phyloP scores from a whole-genome alignment of 1,140 invertebrate genomes.

The Andricus grossulariae region DNA sequence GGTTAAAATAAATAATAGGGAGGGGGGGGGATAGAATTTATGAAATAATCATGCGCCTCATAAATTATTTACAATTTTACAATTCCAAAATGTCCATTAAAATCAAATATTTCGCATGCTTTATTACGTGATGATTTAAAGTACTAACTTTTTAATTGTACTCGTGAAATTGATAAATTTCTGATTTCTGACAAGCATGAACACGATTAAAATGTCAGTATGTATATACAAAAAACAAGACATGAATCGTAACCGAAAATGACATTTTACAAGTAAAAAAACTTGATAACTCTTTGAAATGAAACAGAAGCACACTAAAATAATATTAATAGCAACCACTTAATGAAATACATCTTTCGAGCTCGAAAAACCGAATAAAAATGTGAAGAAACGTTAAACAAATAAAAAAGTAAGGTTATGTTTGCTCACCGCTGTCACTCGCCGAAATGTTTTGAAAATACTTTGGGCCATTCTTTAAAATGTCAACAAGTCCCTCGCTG shows the following conservation, averaged over 20 bases:
- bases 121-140: too few species aligned
- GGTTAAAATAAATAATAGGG: too few species aligned
- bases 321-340: background rate
- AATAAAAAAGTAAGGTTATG: background rate
- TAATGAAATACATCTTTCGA: background rate
- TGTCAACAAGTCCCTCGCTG: constrained; percentile 32
- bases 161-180: too few species aligned
- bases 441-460: constrained; percentile 54
- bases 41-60: too few species aligned
- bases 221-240: too few species aligned
- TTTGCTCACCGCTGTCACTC: constrained; percentile 52
- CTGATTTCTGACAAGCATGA: background rate
- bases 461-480: constrained; percentile 45
- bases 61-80: too few species aligned
- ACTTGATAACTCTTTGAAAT: background rate
- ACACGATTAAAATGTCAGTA: constrained; percentile 1
- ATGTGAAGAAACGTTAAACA: too few species aligned
- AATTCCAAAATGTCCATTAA: too few species aligned
- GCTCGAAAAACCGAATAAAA: constrained; percentile 20
- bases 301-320: background rate
- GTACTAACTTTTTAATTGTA: too few species aligned
- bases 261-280: constrained; percentile 7
- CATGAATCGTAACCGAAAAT: background rate
- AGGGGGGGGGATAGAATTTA: too few species aligned
- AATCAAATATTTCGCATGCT: too few species aligned